phyloP scores from a whole-genome alignment of 64 coral and sea anemone genomes.

The Platygyra sinensis region DNA sequence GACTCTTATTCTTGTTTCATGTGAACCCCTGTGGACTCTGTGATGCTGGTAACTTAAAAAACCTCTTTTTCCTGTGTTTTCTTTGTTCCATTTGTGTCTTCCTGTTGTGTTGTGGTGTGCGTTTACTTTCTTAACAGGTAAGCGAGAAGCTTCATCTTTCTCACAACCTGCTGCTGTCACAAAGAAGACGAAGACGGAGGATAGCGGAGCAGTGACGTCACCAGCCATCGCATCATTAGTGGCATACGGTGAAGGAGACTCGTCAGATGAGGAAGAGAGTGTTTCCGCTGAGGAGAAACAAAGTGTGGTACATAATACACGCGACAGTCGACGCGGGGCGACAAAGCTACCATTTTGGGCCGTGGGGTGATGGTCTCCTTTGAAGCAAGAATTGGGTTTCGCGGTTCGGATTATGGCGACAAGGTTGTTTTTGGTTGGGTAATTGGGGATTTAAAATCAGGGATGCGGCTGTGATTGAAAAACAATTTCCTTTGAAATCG shows the following conservation, averaged over 20 bases:
- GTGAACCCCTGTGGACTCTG: constrained; percentile 49
- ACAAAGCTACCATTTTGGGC: constrained; percentile 63
- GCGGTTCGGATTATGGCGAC: not conserved
- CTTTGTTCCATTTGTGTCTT: not conserved
- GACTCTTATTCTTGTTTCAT: constrained; percentile 46
- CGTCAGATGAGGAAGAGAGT: constrained; percentile 55
- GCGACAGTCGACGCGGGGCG: not conserved
- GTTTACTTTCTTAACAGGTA: not conserved
- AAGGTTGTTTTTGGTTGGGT: not conserved
- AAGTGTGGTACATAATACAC: not conserved
- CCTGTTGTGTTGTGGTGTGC: constrained; percentile 7
- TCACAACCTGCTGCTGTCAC: not conserved
- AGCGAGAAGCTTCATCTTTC: constrained; percentile 7
- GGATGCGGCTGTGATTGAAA: too few species aligned
- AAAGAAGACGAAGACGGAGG: constrained; percentile 45
- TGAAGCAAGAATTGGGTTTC: not conserved
- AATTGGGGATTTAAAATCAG: too few species aligned
- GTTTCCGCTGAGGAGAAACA: constrained; percentile 19
- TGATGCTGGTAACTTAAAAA: constrained; percentile 44
- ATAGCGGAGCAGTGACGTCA: not conserved
- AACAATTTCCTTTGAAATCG: too few species aligned
- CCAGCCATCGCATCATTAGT: constrained; percentile 47
- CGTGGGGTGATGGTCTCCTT: constrained; percentile 22
- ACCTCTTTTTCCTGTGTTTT: not conserved
- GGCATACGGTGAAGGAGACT: constrained; percentile 65